Base-by-base conservation (phyloP, 2,888 invertebrate species). In the Hyppa rectilinea region DNA sequence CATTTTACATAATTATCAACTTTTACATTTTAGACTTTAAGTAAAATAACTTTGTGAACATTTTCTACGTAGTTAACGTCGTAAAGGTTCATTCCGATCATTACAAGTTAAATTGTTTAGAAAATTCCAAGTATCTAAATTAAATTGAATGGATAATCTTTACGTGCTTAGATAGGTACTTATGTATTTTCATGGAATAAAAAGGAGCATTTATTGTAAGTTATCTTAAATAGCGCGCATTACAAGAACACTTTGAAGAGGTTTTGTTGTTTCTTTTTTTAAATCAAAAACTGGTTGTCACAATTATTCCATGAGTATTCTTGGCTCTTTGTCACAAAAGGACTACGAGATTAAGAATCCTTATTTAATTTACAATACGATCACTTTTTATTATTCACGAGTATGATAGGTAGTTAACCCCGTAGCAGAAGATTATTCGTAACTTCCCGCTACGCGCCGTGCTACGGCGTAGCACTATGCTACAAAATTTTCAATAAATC, bases 61-160 rank as follows among this genome's bases (percentile, higher is more conserved):
- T 65, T 75, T 47, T 61, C 43, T 65, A 50, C 55, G 38, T 29
- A 71, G 38, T 50, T 56, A 64, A 53, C 53, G 45, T 65, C 29
- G 75, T 56, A 45, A 63, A n/a, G 23, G 45, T 29, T 64, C 47
- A 60, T 64, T 71, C 45, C 38, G 36, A 71, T 50, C 55, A 56
- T 64, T 70, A 60, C 23, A 63, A 75, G 63, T 71, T 38, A 55
- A 75, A 75, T 75, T 75, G 63, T 61, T 70, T 64, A 64, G 60
- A 60, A 60, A 69, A 75, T 75, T 26, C 34, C 36, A 49, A 52
- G 38, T 59, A 52, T 12, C n/a, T 26, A 38, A 61, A 70, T 58
- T n/a, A 64, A 72, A 71, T 50, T 58, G 10, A 50, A 63, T 49
- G 53, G 9, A 53, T 47, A 58, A 61, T 43, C 31, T 68, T 58